Conservation (phyloP, 2,797 vertebrate genomes). For the Buphagus erythrorhynchus region DNA sequence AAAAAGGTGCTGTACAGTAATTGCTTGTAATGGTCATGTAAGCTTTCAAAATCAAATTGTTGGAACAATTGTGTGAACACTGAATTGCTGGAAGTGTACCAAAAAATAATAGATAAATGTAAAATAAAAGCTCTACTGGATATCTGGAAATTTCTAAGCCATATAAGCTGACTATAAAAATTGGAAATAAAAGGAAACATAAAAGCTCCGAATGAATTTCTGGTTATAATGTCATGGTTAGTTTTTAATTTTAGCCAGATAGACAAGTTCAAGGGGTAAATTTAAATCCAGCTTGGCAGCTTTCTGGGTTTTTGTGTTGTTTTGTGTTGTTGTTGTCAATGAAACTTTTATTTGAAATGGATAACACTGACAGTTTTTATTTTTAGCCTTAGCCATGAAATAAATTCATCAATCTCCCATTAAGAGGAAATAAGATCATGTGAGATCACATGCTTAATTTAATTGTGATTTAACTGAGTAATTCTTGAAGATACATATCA, state of each 20-base stretch:
- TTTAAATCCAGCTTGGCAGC: background rate
- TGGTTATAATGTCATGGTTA: background rate
- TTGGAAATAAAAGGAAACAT: background rate
- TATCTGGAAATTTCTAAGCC: background rate
- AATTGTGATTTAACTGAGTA: background rate
- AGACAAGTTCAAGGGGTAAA: background rate
- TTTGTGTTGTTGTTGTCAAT: background rate
- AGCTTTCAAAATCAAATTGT: slow-evolving; percentile 2
- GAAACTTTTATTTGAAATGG: background rate
- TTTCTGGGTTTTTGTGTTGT: background rate
- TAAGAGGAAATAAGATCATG: background rate
- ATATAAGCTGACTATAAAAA: background rate
- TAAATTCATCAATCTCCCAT: background rate
- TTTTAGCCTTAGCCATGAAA: background rate
- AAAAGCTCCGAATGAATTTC: background rate
- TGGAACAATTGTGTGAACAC: background rate
- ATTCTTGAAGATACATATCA: background rate
- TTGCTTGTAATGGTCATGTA: slow-evolving; percentile 29
- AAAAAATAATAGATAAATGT: background rate
- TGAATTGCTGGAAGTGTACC: background rate
- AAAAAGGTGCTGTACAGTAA: slow-evolving; percentile 20
- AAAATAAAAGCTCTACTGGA: background rate
- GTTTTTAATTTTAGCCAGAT: background rate
- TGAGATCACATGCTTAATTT: background rate
- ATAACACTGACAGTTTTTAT: background rate